Evolutionary conservation across 2,113 vertebrate genomes (phyloP), one percentile per base, ranked within the genome.

Genomic region (Aphyosemion australe): DNA sequence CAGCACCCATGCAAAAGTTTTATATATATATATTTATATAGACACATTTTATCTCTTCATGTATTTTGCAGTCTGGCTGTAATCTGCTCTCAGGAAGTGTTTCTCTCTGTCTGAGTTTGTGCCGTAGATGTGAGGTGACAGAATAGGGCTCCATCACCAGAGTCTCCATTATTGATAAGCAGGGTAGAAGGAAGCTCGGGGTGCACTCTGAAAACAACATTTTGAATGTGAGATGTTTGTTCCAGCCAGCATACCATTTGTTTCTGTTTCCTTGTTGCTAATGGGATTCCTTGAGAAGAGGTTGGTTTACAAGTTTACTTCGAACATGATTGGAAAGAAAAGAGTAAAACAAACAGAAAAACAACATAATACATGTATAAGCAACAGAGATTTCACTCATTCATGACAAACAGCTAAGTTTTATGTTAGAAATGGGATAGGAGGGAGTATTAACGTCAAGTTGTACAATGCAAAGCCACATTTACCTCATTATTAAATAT

Each of bases 91-190:
- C 50, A 12, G 72, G 74, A 60, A 84, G 80, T 45, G 53, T 80
- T 75, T 61, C 71, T 69, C 76, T 62, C 71, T 68, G 69, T 60
- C 83, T 69, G 74, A 74, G 81, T 69, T 67, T 72, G 49, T 65
- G 74, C 65, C 78, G 76, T 50, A 84, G 76, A 84, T 83, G 68
- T 74, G 78, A 85, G 87, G 69, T 84, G 88, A 90, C 88, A 86
- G 84, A 88, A 87, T 80, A 69, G 74, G 82, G 83, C 73, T 87
- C 82, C 77, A 85, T 86, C 88, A 87, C 74, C 76, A 48, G 26
- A 20, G 61, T 41, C 58, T 87, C 72, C 72, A 90, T 88, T 87
- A 90, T 88, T 88, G 82, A 90, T 87, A 78, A 60, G 58, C 49
- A 39, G 60, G 39, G 52, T 15, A 32, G 73, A 61, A 42, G 72